Percentiles rank a stretch among this genome's conserved stretches.
phyloP scores from a whole-genome alignment of 2,113 vertebrate genomes.

The Geococcyx californianus region DNA sequence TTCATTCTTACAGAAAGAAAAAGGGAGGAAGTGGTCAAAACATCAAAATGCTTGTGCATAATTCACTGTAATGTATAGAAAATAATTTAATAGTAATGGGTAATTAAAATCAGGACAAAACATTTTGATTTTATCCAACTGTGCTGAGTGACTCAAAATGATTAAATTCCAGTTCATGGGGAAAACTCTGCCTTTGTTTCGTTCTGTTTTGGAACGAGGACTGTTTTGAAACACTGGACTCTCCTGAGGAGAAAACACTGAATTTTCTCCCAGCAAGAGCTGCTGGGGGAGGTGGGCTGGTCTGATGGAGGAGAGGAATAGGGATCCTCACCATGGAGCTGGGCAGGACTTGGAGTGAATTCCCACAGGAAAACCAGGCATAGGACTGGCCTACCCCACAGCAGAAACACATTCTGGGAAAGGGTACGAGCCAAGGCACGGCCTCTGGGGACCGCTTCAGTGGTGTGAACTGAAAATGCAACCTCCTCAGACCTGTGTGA shows the following conservation, averaged over 20 bases:
- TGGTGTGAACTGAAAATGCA: background rate
- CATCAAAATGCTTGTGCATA: constrained; percentile 62
- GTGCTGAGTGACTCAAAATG: constrained; percentile 22
- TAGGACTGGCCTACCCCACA: background rate
- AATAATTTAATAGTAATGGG: constrained; percentile 66
- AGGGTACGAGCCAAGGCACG: accelerated
- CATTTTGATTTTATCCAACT: constrained; percentile 61
- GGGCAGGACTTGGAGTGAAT: background rate
- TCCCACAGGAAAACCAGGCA: background rate
- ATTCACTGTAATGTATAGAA: constrained; percentile 58
- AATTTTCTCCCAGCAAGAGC: background rate
- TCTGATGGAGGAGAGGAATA: background rate
- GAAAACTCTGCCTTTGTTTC: constrained; percentile 41
- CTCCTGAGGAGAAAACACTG: background rate
- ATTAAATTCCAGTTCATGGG: constrained; percentile 35
- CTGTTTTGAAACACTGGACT: constrained; percentile 24
- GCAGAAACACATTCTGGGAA: background rate
- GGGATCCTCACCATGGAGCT: background rate
- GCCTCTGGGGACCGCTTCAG: accelerated
- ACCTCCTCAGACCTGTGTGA: background rate
- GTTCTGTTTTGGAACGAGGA: background rate
- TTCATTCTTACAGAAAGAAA: constrained; percentile 45
- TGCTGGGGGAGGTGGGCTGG: background rate
- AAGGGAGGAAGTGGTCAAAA: constrained; percentile 66
- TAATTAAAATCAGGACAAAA: constrained; percentile 71